Conservation (phyloP, 2,113 vertebrate genomes). For the Balaeniceps rex region DNA sequence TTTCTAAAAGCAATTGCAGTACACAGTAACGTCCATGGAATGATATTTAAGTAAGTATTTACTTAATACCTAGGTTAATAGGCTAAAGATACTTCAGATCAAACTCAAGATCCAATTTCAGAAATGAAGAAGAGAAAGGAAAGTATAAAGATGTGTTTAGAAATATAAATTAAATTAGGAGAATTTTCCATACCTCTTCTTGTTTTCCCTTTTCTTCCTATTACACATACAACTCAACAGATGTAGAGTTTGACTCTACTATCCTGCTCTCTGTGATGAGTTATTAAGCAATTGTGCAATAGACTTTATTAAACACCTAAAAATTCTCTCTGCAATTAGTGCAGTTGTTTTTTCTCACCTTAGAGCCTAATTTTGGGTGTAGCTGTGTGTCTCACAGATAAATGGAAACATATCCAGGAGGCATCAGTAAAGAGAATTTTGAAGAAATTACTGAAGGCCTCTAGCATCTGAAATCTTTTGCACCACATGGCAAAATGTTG, state of each 20-base stretch:
- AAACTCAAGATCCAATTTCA: not conserved
- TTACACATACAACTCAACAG: not conserved
- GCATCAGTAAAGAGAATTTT: not conserved
- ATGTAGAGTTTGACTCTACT: not conserved
- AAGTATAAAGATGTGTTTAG: not conserved
- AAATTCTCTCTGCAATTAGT: not conserved
- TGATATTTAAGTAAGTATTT: not conserved
- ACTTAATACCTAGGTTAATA: not conserved
- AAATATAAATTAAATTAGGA: not conserved
- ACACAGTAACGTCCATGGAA: not conserved
- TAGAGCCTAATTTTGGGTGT: not conserved
- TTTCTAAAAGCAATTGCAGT: not conserved
- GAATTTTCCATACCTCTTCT: not conserved
- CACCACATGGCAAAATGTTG: not conserved
- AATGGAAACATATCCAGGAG: not conserved
- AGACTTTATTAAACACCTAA: not conserved
- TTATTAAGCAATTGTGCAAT: not conserved
- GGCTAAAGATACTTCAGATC: not conserved
- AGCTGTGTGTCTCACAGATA: not conserved
- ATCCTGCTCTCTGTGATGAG: not conserved
- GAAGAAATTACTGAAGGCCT: not conserved
- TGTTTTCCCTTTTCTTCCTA: not conserved
- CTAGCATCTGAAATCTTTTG: not conserved
- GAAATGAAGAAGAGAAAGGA: not conserved
- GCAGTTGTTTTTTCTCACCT: not conserved